Base-by-base conservation (phyloP, 2,113 vertebrate species). In the Phrynocephalus versicolor region DNA sequence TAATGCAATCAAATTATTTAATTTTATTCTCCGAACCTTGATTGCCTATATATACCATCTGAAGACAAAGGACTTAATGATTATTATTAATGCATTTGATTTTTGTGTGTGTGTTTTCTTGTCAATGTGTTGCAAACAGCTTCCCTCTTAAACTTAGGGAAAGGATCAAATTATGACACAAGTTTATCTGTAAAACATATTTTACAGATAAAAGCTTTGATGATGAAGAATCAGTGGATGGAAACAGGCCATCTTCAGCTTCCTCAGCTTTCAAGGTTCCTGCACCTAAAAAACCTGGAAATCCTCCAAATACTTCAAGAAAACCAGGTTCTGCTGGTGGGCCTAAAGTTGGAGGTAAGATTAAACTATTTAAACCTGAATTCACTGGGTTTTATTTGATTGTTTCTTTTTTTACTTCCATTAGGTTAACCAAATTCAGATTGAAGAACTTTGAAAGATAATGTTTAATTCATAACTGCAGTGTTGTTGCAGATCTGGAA, bases 171-270 rank as follows among this genome's bases (percentile, higher is more conserved):
- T 92, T 92, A 67, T 93, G 87, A 91, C 80, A 87, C 65, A 39
- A 79, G 14, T 72, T 3, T 92, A 92, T 93, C 89, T 89, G 60
- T 89, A 90, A 89, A 83, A 10, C 81, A 39, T 89, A 81, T 41
- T 86, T 88, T 92, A n/a, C 83, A 99, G 98, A 99, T 96, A 98
- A 98, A 95, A 99, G 97, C 96, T 99, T 98, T 90, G 98, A 99
- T 86, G 98, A 99, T 95, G 98, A 99, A 67, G 98, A 99, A 90
- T 98, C 98, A 33, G 97, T 98, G 97, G 98, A 99, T 96, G 98
- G 98, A 94, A 98, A 96, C 94, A 98, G 97, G 90, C 96, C 98
- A 74, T 97, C 97, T 35, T 97, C 98, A 82, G 95, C 97, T 94
- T 97, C 97, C 95, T 96, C 98, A 90, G 96, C 97, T 81, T 99